A percentile compares a stretch with the other conserved stretches of the same genome.
Evolutionary conservation across 2,113 vertebrate genomes (phyloP).

Genomic region (Proteles cristata): DNA sequence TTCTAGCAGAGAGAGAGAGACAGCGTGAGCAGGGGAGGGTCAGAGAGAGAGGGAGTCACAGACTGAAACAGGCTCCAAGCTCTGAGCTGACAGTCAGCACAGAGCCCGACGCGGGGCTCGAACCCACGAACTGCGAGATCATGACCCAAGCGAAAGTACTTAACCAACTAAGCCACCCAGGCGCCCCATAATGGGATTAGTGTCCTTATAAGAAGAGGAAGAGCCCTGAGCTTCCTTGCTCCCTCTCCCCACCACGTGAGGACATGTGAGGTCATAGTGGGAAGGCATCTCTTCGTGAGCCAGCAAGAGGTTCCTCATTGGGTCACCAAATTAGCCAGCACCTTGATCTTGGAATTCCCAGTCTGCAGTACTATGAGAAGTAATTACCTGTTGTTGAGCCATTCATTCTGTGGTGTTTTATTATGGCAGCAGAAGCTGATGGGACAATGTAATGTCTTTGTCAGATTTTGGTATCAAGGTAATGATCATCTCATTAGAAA

Average conservation of each 20-base stretch:
- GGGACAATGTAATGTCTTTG: background rate
- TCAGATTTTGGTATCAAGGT: constrained; percentile 12
- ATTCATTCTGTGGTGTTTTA: background rate
- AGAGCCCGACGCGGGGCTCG: no score
- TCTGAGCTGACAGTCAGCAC: no score
- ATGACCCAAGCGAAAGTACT: no score
- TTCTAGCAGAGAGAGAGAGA: no score
- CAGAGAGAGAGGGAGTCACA: no score
- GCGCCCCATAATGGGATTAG: background rate
- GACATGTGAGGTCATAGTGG: background rate
- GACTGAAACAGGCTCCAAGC: no score
- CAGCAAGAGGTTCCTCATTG: background rate
- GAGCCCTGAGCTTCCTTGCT: background rate
- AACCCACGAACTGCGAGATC: no score
- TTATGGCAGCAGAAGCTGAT: background rate
- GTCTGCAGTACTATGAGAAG: background rate
- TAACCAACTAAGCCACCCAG: no score
- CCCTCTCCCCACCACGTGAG: background rate
- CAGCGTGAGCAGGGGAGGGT: no score
- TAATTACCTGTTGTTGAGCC: background rate
- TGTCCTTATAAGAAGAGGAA: background rate
- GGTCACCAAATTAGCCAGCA: background rate
- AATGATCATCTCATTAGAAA: constrained; percentile 2
- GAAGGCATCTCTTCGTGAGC: background rate
- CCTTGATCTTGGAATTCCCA: background rate